Conservation (phyloP, 1,140 invertebrate species). For the Sitobion miscanthi region DNA sequence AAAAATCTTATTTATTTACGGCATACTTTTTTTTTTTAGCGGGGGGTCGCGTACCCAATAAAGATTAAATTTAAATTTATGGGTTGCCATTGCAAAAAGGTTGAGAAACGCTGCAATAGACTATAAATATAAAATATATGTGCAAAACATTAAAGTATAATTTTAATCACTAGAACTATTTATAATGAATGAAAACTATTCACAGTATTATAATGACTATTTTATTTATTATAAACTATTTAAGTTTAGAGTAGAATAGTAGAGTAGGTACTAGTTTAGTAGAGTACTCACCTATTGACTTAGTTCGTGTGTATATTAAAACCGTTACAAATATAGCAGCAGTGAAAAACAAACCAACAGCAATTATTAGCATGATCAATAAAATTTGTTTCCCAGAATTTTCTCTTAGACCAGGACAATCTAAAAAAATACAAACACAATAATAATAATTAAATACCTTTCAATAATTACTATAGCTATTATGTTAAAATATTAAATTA, state of each 20-base stretch:
- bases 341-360: conserved; percentile 34
- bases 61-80: too few relatives aligned
- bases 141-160: neutral
- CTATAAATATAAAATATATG: neutral
- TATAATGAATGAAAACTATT: neutral
- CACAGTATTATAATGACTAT: neutral
- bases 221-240: neutral
- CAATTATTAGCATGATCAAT: conserved; percentile 43
- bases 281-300: conserved; percentile 36
- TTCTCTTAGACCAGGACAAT: conserved; percentile 29
- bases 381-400: conserved; percentile 36
- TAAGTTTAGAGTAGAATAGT: neutral
- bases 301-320: conserved; percentile 46
- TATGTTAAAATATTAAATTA: neutral
- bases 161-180: neutral
- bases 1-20: too few relatives aligned
- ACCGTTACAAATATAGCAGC: conserved; percentile 50
- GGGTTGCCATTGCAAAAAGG: too few relatives aligned
- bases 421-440: neutral
- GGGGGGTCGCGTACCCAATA: too few relatives aligned
- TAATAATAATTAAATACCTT: neutral
- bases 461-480: neutral
- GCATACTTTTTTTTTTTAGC: too few relatives aligned
- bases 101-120: neutral
- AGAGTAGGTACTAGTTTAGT: too few relatives aligned